Conservation (phyloP, 2,113 vertebrate genomes). For the Cyphomyrus plagiostoma region DNA sequence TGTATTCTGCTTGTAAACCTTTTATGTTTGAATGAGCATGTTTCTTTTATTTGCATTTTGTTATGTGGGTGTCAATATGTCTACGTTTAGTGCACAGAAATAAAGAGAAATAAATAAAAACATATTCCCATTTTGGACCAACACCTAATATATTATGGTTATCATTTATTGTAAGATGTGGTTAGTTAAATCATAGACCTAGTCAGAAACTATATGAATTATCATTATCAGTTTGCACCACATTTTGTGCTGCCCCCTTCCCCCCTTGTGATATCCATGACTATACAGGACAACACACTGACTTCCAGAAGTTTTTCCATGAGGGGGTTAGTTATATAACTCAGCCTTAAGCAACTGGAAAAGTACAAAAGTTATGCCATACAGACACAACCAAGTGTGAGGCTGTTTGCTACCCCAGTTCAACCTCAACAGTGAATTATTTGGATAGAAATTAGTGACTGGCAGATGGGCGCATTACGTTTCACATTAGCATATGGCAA, state of each 20-base stretch:
- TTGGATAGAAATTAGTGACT: constrained; percentile 7
- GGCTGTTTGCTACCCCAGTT: not conserved
- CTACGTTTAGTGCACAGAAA: not conserved
- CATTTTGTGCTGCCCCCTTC: not conserved
- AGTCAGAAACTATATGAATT: not conserved
- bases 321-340: not conserved
- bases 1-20: not conserved
- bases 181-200: not conserved
- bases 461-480: constrained; percentile 4
- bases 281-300: not conserved
- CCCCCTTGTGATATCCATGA: not conserved
- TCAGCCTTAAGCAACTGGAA: constrained; percentile 9
- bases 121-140: not conserved
- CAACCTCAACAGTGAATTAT: not conserved
- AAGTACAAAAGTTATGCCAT: constrained; percentile 1
- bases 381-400: not conserved
- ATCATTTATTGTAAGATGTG: not conserved
- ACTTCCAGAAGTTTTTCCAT: not conserved
- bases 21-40: not conserved
- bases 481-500: constrained; percentile 12
- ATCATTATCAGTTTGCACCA: not conserved
- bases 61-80: not conserved
- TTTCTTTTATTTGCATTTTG: not conserved
- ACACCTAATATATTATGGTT: not conserved
- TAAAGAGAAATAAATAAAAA: not conserved